Evolutionary conservation across 2,888 invertebrate genomes (phyloP).

Genomic region (Amphimallon solstitiale): DNA sequence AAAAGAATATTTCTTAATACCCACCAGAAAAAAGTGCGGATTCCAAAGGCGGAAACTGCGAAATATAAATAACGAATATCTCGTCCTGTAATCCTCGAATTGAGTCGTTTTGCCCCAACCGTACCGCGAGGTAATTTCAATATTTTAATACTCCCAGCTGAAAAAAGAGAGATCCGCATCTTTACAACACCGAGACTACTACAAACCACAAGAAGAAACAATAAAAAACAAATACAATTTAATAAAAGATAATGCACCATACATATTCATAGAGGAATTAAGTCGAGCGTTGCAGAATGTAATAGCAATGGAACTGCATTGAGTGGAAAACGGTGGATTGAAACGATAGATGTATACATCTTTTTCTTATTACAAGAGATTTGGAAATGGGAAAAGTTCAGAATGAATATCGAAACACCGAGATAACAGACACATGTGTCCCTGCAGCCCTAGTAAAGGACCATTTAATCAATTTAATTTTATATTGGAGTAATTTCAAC

Average conservation of each 20-base stretch:
- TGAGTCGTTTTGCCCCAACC: conserved; percentile 15
- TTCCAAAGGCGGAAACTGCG: conserved; percentile 17
- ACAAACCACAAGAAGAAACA: conserved; percentile 8
- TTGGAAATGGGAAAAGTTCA: not conserved
- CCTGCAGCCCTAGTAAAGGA: not conserved
- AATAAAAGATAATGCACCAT: conserved; percentile 60
- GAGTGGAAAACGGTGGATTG: conserved; percentile 17
- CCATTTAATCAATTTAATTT: conserved; percentile 11
- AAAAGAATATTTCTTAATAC: conserved; percentile 10
- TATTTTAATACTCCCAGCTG: conserved; percentile 24
- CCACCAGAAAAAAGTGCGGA: conserved; percentile 15
- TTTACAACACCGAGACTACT: conserved; percentile 9
- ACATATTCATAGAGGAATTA: conserved; percentile 61
- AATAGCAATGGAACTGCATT: conserved; percentile 5
- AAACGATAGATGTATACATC: conserved; percentile 9
- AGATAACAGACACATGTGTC: conserved; percentile 17
- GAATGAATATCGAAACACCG: conserved; percentile 4
- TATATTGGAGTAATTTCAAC: not conserved
- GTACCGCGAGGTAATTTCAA: conserved; percentile 25
- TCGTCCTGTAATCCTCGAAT: conserved; percentile 28
- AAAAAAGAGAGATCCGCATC: conserved; percentile 17
- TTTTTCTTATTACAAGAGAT: conserved; percentile 21
- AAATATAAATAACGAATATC: conserved; percentile 26
- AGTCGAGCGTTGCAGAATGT: conserved; percentile 36
- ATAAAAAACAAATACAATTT: conserved; percentile 53